Percentiles rank a stretch among this genome's conserved stretches.
phyloP scores from a whole-genome alignment of 2,888 invertebrate species.

The Sepioteuthis lessoniana region DNA sequence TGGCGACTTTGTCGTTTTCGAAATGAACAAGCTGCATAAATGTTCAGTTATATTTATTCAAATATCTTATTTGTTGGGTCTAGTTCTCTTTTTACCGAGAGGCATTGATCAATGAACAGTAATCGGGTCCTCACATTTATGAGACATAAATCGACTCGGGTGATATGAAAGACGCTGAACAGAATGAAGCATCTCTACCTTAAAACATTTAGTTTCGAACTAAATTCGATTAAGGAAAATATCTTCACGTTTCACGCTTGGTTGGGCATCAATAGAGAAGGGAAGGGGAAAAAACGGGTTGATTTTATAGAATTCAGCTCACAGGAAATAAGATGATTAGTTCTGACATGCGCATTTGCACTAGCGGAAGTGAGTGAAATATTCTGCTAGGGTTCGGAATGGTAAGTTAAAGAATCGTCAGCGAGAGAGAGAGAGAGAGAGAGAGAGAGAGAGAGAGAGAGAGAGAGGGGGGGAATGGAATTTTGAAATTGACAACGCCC shows the following conservation, averaged over 20 bases:
- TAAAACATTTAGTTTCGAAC: neutral
- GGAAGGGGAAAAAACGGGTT: neutral
- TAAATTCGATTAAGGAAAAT: constrained; percentile 20
- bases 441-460: neutral
- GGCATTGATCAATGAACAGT: neutral
- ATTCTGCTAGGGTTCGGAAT: neutral
- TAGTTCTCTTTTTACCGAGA: neutral
- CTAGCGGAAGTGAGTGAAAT: constrained; percentile 20
- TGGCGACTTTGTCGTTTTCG: neutral
- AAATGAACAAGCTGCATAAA: neutral
- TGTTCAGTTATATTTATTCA: too few relatives aligned
- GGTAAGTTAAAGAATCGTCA: neutral
- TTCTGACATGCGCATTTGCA: constrained; percentile 10
- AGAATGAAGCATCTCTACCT: neutral
- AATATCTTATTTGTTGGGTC: neutral
- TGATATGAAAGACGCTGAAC: neutral
- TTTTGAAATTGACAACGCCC: neutral
- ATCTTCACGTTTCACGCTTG: neutral
- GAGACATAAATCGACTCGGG: neutral
- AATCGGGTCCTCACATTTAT: neutral
- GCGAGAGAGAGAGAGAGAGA: too few relatives aligned
- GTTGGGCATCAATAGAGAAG: neutral
- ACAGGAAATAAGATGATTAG: constrained; percentile 23
- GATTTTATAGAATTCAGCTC: neutral
- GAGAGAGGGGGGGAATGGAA: neutral